phyloP scores from a whole-genome alignment of 2,797 vertebrate genomes.

The Lagorchestes hirsutus region DNA sequence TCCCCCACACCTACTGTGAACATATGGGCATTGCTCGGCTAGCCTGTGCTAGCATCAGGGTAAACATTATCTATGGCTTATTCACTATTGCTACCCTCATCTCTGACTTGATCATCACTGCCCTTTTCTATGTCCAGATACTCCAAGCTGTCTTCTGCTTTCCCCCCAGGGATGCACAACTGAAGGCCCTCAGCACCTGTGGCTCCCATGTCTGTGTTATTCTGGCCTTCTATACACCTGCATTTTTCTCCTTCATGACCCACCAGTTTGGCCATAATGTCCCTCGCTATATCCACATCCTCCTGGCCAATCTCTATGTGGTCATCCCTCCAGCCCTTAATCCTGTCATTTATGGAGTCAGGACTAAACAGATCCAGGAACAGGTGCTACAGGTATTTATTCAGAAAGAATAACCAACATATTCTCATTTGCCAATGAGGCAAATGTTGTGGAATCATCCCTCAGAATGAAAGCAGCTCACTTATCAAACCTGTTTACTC shows the following conservation, averaged over 20 bases:
- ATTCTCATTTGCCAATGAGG: not conserved
- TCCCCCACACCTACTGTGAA: slow-evolving; percentile 84
- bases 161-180: slow-evolving; percentile 59
- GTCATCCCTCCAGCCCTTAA: slow-evolving; percentile 84
- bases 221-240: slow-evolving; percentile 62
- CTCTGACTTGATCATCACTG: slow-evolving; percentile 77
- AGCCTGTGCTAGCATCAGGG: slow-evolving; percentile 81
- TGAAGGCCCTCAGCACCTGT: slow-evolving; percentile 72
- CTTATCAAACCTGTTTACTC: not conserved
- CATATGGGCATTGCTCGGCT: slow-evolving; percentile 85
- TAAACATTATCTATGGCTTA: slow-evolving; percentile 85
- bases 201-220: slow-evolving; percentile 73
- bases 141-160: slow-evolving; percentile 53
- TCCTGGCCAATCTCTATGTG: slow-evolving; percentile 70
- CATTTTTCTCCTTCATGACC: slow-evolving; percentile 78
- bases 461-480: not conserved
- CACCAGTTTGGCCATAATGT: slow-evolving; percentile 79
- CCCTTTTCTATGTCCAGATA: slow-evolving; percentile 85
- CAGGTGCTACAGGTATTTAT: slow-evolving; percentile 50
- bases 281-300: slow-evolving; percentile 63
- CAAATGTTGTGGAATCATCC: not conserved
- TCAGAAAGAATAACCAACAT: slow-evolving; percentile 41
- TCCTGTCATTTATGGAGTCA: slow-evolving; percentile 87
- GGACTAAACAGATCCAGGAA: slow-evolving; percentile 83
- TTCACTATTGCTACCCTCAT: slow-evolving; percentile 61